A percentile compares a stretch with the other conserved stretches of the same genome.
Conservation (phyloP, 2,888 invertebrate genomes). For the Stenoptilia bipunctidactyla region DNA sequence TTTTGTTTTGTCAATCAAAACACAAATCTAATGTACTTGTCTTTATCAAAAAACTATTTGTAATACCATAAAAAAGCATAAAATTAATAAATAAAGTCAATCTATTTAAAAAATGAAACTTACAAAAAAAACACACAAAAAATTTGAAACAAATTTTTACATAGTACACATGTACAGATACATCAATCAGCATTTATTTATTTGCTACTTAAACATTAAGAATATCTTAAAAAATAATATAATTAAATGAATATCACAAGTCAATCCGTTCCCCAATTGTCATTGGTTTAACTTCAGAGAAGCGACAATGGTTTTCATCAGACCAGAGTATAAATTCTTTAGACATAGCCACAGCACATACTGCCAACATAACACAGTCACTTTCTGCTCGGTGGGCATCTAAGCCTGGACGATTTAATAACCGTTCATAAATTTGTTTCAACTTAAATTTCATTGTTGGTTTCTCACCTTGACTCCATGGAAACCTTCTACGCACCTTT, state of each 20-base stretch:
- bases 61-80: too few relatives aligned
- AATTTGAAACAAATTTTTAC: too few relatives aligned
- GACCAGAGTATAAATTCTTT: slow-evolving; percentile 72
- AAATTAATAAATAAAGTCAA: too few relatives aligned
- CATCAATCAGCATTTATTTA: too few relatives aligned
- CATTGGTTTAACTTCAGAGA: slow-evolving; percentile 42
- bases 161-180: too few relatives aligned
- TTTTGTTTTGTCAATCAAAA: too few relatives aligned
- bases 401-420: slow-evolving; percentile 46
- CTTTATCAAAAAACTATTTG: too few relatives aligned
- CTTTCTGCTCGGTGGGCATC: slow-evolving; percentile 76
- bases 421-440: slow-evolving; percentile 63
- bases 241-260: slow-evolving; percentile 6
- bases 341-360: slow-evolving; percentile 66
- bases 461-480: slow-evolving; percentile 24
- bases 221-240: too few relatives aligned
- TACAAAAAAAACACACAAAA: too few relatives aligned
- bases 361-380: slow-evolving; percentile 74
- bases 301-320: slow-evolving; percentile 31
- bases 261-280: slow-evolving; percentile 32
- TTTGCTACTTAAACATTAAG: too few relatives aligned
- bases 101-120: too few relatives aligned
- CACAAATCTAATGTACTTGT: too few relatives aligned
- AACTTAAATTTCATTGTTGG: slow-evolving; percentile 61
- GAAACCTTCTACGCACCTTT: slow-evolving; percentile 27